phyloP scores from a whole-genome alignment of 2,797 vertebrate genomes.

The Coluber constrictor region DNA sequence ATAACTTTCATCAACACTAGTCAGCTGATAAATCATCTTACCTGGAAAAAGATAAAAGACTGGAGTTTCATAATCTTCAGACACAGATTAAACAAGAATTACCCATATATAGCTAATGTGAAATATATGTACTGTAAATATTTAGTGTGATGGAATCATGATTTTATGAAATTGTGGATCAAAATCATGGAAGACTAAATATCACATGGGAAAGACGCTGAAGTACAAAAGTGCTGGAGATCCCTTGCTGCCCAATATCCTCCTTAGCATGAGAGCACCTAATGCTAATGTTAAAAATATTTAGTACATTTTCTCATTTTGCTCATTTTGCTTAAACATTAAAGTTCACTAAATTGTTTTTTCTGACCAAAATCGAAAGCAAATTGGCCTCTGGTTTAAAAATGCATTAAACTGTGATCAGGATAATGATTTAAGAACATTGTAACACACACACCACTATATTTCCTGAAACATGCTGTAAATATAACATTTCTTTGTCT shows the following conservation, averaged over 20 bases:
- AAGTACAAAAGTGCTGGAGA: neutral
- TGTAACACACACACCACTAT: neutral
- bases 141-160: neutral
- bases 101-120: neutral
- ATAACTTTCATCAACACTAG: neutral
- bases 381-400: neutral
- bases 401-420: neutral
- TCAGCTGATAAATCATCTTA: neutral
- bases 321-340: neutral
- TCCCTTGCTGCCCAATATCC: neutral
- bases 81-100: neutral
- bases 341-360: neutral
- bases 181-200: neutral
- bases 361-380: neutral
- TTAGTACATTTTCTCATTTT: neutral
- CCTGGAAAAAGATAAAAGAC: neutral
- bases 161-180: neutral
- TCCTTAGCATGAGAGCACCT: neutral
- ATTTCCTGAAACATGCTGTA: neutral
- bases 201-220: neutral
- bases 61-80: neutral
- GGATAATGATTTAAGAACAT: neutral
- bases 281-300: neutral
- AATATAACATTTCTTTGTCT: neutral
- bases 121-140: neutral